phyloP scores from a whole-genome alignment of 2,113 vertebrate species.

The Chamaetylas fuelleborni region DNA sequence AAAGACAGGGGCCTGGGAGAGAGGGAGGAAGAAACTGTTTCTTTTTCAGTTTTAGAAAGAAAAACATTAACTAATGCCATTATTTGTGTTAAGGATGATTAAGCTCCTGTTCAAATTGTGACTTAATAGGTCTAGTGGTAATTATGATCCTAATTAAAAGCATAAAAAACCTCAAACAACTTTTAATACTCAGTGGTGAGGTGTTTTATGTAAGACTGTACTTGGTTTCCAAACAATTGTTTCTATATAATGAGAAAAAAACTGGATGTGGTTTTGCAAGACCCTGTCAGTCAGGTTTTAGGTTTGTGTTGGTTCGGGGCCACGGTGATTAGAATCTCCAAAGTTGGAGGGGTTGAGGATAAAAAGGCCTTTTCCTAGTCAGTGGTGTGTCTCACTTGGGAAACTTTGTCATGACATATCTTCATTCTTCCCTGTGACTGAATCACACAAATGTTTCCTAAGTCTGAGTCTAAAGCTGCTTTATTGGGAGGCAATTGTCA shows the following conservation, averaged over 20 bases:
- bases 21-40: not conserved
- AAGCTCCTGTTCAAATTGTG: constrained; percentile 13
- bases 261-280: constrained; percentile 53
- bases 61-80: constrained; percentile 6
- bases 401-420: constrained; percentile 47
- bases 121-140: constrained; percentile 30
- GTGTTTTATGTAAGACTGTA: constrained; percentile 25
- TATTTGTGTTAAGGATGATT: not conserved
- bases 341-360: not conserved
- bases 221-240: constrained; percentile 53
- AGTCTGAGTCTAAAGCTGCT: constrained; percentile 13
- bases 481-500: constrained; percentile 32
- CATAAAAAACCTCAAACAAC: not conserved
- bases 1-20: not conserved
- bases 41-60: constrained; percentile 4
- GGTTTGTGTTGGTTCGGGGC: constrained; percentile 18
- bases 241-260: constrained; percentile 48
- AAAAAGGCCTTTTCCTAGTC: constrained; percentile 50
- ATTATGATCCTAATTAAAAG: constrained; percentile 51
- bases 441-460: constrained; percentile 22
- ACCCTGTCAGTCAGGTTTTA: constrained; percentile 58
- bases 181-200: constrained; percentile 40
- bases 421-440: constrained; percentile 14
- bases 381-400: not conserved
- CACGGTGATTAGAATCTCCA: constrained; percentile 42